Conservation (phyloP, 1,140 invertebrate genomes). For the Paralvinella palmiformis region DNA sequence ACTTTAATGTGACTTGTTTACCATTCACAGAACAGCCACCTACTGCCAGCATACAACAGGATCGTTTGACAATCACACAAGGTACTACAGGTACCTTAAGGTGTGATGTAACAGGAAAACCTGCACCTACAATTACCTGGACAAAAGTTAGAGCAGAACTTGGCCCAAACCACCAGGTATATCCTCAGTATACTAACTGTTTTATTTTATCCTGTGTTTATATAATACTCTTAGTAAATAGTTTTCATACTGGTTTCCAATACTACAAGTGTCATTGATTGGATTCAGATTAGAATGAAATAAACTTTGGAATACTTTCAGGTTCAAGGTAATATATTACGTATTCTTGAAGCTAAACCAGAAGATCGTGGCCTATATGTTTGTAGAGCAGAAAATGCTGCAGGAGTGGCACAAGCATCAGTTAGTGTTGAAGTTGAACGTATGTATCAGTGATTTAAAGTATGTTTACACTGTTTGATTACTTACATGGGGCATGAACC, state of each 20-base stretch:
- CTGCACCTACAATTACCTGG: slow-evolving; percentile 71
- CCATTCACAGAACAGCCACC: slow-evolving; percentile 44
- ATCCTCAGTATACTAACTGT: not conserved
- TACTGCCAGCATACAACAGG: slow-evolving; percentile 59
- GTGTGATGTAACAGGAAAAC: slow-evolving; percentile 65
- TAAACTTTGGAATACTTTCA: slow-evolving; percentile 19
- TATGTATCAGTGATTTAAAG: too few relatives aligned
- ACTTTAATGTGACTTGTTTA: not conserved
- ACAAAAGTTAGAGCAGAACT: slow-evolving; percentile 59
- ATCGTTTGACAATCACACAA: slow-evolving; percentile 67
- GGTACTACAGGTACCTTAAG: slow-evolving; percentile 69
- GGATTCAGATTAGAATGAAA: not conserved
- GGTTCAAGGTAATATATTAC: slow-evolving; percentile 61
- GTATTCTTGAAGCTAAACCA: slow-evolving; percentile 59
- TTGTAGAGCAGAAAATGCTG: slow-evolving; percentile 61
- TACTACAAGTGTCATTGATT: not conserved
- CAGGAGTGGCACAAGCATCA: slow-evolving; percentile 59
- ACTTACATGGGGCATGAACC: too few relatives aligned
- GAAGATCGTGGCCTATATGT: slow-evolving; percentile 74
- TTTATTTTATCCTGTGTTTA: too few relatives aligned
- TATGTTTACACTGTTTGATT: too few relatives aligned
- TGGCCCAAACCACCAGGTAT: slow-evolving; percentile 45
- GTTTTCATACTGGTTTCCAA: too few relatives aligned
- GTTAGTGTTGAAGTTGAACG: slow-evolving; percentile 79
- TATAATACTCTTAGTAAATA: too few relatives aligned